Base-by-base conservation (phyloP, 2,888 invertebrate genomes). In the Eristalis arbustorum region DNA sequence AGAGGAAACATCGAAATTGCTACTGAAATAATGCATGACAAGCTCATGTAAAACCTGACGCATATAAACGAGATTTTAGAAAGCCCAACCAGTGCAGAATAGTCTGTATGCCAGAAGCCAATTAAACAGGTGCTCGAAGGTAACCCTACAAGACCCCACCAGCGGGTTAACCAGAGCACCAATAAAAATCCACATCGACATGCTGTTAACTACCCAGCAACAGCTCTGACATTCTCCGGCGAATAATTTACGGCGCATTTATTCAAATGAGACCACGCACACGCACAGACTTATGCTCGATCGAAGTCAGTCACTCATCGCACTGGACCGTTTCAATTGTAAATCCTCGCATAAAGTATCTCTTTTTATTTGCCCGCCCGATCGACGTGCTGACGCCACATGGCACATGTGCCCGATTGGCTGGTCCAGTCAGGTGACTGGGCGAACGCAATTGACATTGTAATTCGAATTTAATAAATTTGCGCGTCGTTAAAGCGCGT, bases 281-380 rank as follows among this genome's bases (percentile, higher is more conserved):
- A 22, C 11, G 25, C 40, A n/a, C n/a, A n/a, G 40, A 57, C 18
- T 64, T 59, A 34, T 57, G 67, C 67, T 83, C 62, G 57, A 31
- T 74, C 73, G 49, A 72, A 59, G 57, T 63, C 59, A 56, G 40
- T 74, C 68, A 71, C 34, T 71, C 64, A 72, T 56, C 37, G 37
- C 34, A 64, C 73, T 64, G 74, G 74, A 78, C 68, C 66, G 69
- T 56, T 79, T 74, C 69, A 64, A 74, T 74, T 79, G 74, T 63
- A 74, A 83, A 73, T 78, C 67, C 57, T 49, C 10, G 28, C 68
- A 74, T 84, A 66, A 84, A 84, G 57, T 78, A 57, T 34, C 37
- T 69, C 59, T n/a, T 59, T 79, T 84, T 79, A 84, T 84, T 2
- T 18, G 64, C n/a, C 28, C 37, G 37, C 69, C 42, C 68, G 40